Percentiles rank a stretch among this genome's conserved stretches.
Conservation (phyloP, 2,797 vertebrate genomes). For the Acestrorhynchus altus region DNA sequence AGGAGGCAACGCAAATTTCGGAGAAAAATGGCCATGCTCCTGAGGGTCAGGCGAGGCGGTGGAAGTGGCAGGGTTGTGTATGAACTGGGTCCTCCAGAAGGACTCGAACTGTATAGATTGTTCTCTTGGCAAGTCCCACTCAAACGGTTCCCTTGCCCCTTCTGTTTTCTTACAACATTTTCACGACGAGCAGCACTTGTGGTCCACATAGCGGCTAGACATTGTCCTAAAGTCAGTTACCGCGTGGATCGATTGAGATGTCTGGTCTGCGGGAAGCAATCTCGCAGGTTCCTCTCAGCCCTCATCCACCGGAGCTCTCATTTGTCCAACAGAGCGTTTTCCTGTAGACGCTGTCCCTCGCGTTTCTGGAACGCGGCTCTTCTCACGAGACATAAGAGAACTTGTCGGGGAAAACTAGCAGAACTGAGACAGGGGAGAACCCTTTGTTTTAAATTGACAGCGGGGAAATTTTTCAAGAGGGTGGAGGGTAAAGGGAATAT, state of each 20-base stretch:
- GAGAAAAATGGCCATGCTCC: conserved; percentile 77
- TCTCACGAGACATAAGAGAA: conserved; percentile 80
- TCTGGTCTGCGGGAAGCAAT: conserved; percentile 82
- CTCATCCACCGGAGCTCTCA: conserved; percentile 82
- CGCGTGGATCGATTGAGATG: conserved; percentile 78
- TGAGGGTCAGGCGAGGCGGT: conserved; percentile 77
- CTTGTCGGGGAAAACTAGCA: conserved; percentile 77
- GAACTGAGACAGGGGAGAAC: conserved; percentile 71
- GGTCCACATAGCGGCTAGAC: conserved; percentile 82
- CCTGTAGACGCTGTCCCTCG: conserved; percentile 78
- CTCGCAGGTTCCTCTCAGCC: conserved; percentile 77
- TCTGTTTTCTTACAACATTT: conserved; percentile 81
- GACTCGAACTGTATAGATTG: conserved; percentile 76
- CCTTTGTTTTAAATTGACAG: conserved; percentile 73
- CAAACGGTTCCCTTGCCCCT: conserved; percentile 81
- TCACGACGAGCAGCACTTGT: conserved; percentile 81
- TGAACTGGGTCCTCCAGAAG: conserved; percentile 78
- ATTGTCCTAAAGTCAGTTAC: conserved; percentile 75
- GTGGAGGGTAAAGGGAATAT: conserved; percentile 71
- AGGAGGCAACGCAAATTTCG: conserved; percentile 71
- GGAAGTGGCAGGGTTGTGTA: conserved; percentile 76
- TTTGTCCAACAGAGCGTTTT: conserved; percentile 80
- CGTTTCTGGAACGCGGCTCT: conserved; percentile 83
- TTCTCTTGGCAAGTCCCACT: conserved; percentile 79
- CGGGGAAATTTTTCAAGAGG: conserved; percentile 71